Evolutionary conservation across 23 tunicate genomes (phyloP), one percentile per base, ranked within the genome.

Genomic region (Trididemnum nubilum): DNA sequence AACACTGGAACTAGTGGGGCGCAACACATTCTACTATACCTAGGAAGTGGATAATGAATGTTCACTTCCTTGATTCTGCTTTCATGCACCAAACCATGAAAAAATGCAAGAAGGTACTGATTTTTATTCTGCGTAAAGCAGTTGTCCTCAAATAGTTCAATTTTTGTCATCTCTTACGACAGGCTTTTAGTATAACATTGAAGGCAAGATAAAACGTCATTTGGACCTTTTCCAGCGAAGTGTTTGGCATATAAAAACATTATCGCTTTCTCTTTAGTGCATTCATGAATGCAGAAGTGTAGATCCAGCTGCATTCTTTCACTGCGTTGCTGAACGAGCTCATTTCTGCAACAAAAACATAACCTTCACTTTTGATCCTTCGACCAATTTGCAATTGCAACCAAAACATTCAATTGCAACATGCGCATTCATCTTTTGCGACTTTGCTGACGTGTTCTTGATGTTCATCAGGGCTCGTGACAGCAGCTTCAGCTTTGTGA

Each of bases 71-170:
- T 15, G 9, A 44, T 9, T 15, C 54, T 44, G 54, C 54, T 44
- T 7, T 44, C n/a, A n/a, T n/a, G 9, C 12, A n/a, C n/a, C n/a
- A n/a, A n/a, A n/a, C n/a, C 74, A 33, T 69, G 39, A 9, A 73
- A n/a, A 27, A 37, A 73, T 21, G 58, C 58, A 19, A 39, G 28
- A 9, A 73, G 9, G 30, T 40, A 73, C 5, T 30, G 24, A 31
- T 73, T 73, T 19, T 73, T 73, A 40, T 73, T 73, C 58, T 73
- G 78, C 5, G 78, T 37, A 38, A 73, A 73, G 58, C 78, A 73
- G 78, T 73, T 73, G 58, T 73, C 78, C 2, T 57, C 78, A 73
- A 73, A 73, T 3, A 73, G 37, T 36, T 69, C 37, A 34, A 69
- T 36, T n/a, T 69, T 69, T 5, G 38, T 69, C 9, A 32, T 69